Conservation (phyloP, 92 coral and sea anemone species). For the Epizoanthus ramosus region DNA sequence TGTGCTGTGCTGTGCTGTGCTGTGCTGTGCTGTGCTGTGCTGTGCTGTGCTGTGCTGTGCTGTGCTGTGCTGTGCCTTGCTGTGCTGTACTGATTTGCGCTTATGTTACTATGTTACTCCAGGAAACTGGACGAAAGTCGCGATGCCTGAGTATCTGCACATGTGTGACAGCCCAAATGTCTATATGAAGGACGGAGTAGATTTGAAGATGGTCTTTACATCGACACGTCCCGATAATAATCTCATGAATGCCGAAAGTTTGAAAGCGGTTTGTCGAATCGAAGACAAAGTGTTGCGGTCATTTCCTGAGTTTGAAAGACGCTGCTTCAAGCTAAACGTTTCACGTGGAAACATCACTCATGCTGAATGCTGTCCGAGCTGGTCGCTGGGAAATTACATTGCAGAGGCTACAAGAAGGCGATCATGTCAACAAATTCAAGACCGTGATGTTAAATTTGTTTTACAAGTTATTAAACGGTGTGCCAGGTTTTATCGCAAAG, state of each 20-base stretch:
- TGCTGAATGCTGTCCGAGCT: constrained; percentile 85
- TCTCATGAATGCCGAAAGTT: constrained; percentile 70
- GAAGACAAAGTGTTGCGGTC: constrained; percentile 78
- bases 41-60: too few relatives aligned
- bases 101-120: neutral
- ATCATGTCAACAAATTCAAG: constrained; percentile 71
- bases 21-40: too few relatives aligned
- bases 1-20: too few relatives aligned
- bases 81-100: too few relatives aligned
- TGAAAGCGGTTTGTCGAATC: constrained; percentile 87
- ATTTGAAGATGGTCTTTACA: constrained; percentile 75
- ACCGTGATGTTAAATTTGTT: constrained; percentile 54
- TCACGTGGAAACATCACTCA: constrained; percentile 39
- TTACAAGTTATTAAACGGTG: constrained; percentile 58
- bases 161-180: constrained; percentile 91
- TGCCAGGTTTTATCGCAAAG: constrained; percentile 66
- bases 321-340: constrained; percentile 71
- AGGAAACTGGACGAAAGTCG: constrained; percentile 16
- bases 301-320: constrained; percentile 54
- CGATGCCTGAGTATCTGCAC: constrained; percentile 13
- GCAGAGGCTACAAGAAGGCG: constrained; percentile 64
- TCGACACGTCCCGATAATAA: constrained; percentile 52
- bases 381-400: constrained; percentile 92
- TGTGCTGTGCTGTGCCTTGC: too few relatives aligned
- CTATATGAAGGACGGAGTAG: constrained; percentile 70